Evolutionary conservation across 2,888 invertebrate species (phyloP).

Genomic region (Griposia aprilina): DNA sequence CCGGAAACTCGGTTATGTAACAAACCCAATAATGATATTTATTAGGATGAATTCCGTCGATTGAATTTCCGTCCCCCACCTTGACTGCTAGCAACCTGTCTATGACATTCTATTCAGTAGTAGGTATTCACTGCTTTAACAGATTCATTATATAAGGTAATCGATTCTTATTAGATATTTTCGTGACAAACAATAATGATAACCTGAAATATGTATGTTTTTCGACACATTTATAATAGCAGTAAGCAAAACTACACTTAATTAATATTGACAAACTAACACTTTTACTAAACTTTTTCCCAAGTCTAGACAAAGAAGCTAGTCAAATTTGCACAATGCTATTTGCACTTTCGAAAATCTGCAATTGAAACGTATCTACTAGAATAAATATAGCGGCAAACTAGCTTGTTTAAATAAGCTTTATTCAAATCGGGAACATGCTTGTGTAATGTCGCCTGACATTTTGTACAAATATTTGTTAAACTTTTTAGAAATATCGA

Average conservation of each 20-base stretch:
- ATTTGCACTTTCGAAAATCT: conserved; percentile 88
- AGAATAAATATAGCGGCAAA: conserved; percentile 81
- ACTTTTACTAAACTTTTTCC: conserved; percentile 79
- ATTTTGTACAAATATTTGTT: conserved; percentile 64
- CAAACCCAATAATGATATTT: conserved; percentile 69
- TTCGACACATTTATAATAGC: conserved; percentile 24
- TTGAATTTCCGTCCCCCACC: conserved; percentile 75
- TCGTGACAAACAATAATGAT: conserved; percentile 34
- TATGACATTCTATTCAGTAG: conserved; percentile 65
- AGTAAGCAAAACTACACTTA: conserved; percentile 61
- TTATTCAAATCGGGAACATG: conserved; percentile 67
- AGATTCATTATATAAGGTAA: conserved; percentile 64
- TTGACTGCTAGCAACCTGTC: conserved; percentile 55
- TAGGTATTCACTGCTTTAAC: conserved; percentile 55
- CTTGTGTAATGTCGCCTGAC: conserved; percentile 58
- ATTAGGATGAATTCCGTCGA: conserved; percentile 59
- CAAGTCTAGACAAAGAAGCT: conserved; percentile 79
- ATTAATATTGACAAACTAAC: conserved; percentile 66
- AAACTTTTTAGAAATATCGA: conserved; percentile 53
- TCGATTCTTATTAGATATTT: conserved; percentile 40
- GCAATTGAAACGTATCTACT: conserved; percentile 82
- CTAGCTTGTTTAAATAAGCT: conserved; percentile 76
- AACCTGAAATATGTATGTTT: conserved; percentile 28
- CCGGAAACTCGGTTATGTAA: conserved; percentile 72
- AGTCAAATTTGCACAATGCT: conserved; percentile 82